These are phyloP conservation scores for Brachionus rubens DNA, from an alignment of 1,140 invertebrate species.

Conservation along the genomic window DNA sequence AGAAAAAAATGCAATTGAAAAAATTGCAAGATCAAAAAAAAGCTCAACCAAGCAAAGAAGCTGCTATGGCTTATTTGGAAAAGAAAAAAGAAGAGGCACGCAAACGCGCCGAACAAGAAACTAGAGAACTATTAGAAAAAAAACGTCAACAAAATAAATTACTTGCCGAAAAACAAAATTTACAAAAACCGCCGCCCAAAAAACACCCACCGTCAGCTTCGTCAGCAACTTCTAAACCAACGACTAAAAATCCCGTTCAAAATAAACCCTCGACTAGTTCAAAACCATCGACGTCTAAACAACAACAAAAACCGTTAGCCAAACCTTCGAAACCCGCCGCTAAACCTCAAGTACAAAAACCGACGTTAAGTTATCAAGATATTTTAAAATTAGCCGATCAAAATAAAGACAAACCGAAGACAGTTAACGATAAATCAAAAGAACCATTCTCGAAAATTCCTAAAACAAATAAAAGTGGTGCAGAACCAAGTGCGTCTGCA, in stretches of 20 bases:
- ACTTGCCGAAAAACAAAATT: not conserved
- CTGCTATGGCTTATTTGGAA: slow-evolving; percentile 32
- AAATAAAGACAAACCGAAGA: slow-evolving; percentile 33
- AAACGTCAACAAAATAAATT: slow-evolving; percentile 19
- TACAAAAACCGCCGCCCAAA: not conserved
- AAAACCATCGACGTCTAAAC: not conserved
- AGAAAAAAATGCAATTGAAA: slow-evolving; percentile 29
- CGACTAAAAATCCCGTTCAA: not conserved
- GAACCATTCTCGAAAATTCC: not conserved
- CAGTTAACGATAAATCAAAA: not conserved
- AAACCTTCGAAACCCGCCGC: not conserved
- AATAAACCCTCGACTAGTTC: not conserved
- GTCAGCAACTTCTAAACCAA: slow-evolving; percentile 1
- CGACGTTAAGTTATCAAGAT: slow-evolving; percentile 25
- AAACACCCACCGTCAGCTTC: not conserved
- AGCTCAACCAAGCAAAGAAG: slow-evolving; percentile 35
- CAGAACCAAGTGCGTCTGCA: not conserved
- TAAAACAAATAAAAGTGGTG: not conserved
- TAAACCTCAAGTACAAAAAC: not conserved
- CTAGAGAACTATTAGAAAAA: slow-evolving; percentile 30
- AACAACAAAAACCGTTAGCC: not conserved
- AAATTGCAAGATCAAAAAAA: slow-evolving; percentile 20
- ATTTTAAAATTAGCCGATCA: slow-evolving; percentile 32
- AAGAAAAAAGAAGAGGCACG: slow-evolving; percentile 33
- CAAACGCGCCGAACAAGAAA: slow-evolving; percentile 1